These are phyloP conservation scores for Heliconius hermathena DNA, from an alignment of 1,140 invertebrate genomes.

Conservation along the genomic window DNA sequence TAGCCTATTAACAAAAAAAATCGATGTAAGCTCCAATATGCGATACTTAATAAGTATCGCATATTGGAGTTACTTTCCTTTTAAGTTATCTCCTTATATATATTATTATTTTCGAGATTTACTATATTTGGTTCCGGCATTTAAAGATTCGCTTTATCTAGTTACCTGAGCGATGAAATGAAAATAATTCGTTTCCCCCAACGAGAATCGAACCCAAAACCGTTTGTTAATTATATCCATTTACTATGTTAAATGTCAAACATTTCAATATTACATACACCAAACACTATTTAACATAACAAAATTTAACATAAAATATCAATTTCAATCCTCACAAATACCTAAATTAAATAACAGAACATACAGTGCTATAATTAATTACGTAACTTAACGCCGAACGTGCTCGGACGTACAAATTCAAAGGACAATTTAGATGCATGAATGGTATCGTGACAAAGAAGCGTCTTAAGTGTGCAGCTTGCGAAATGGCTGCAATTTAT, in stretches of 20 bases:
- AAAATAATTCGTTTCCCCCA: no score
- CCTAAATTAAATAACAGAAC: background rate
- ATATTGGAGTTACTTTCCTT: no score
- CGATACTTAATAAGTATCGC: background rate
- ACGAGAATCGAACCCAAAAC: no score
- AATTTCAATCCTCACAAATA: background rate
- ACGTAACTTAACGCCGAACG: slow-evolving; percentile 4
- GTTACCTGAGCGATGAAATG: no score
- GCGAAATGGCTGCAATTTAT: slow-evolving; percentile 52
- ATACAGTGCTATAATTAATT: background rate
- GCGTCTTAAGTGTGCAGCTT: slow-evolving; percentile 45
- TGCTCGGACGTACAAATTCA: slow-evolving; percentile 23
- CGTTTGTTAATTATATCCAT: no score
- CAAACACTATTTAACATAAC: background rate
- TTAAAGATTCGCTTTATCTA: no score
- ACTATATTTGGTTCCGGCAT: no score
- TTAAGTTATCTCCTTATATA: no score
- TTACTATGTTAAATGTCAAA: background rate
- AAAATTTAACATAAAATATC: background rate
- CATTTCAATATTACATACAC: background rate
- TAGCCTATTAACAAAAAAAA: slow-evolving; percentile 64
- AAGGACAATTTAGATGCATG: slow-evolving; percentile 43
- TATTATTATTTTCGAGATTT: no score
- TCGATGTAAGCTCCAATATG: no score
- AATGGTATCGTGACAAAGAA: slow-evolving; percentile 50